Evolutionary conservation across 1,140 invertebrate genomes (phyloP).

Genomic region (Spodoptera frugiperda): DNA sequence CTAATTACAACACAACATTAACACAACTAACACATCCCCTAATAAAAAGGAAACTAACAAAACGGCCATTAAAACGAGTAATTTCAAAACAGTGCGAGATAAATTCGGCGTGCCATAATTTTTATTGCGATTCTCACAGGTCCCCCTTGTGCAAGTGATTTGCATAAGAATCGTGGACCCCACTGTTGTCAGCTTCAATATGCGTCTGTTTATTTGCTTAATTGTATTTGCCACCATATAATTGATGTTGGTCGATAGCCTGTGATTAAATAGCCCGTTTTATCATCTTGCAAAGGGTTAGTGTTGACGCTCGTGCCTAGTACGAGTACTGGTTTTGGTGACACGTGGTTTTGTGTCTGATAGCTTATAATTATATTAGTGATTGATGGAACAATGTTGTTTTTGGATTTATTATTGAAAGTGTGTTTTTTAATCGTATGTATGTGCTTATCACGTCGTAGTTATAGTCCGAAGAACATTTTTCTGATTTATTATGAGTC

Average conservation of each 20-base stretch:
- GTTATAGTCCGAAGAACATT: too few relatives aligned
- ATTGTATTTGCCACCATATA: constrained; percentile 51
- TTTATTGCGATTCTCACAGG: constrained; percentile 44
- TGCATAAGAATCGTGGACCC: constrained; percentile 47
- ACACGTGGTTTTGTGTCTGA: too few relatives aligned
- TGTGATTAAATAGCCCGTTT: constrained; percentile 5
- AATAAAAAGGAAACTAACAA: constrained; percentile 2
- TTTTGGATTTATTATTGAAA: too few relatives aligned
- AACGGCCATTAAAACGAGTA: constrained; percentile 26
- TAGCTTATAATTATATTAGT: too few relatives aligned
- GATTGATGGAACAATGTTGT: too few relatives aligned
- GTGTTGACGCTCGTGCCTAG: constrained; percentile 1
- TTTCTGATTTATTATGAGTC: too few relatives aligned
- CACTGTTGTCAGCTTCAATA: constrained; percentile 39
- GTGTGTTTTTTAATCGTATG: too few relatives aligned
- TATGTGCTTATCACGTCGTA: too few relatives aligned
- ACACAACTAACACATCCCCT: constrained; percentile 4
- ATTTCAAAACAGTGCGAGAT: constrained; percentile 27
- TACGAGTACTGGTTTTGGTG: not conserved
- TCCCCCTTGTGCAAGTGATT: constrained; percentile 13
- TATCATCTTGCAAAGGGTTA: constrained; percentile 16
- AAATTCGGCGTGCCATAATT: constrained; percentile 43
- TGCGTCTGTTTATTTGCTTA: constrained; percentile 50
- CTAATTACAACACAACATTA: constrained; percentile 2
- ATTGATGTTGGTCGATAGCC: constrained; percentile 41